Evolutionary conservation across 2,113 vertebrate genomes (phyloP).

Genomic region (Triplophysa dalaica): DNA sequence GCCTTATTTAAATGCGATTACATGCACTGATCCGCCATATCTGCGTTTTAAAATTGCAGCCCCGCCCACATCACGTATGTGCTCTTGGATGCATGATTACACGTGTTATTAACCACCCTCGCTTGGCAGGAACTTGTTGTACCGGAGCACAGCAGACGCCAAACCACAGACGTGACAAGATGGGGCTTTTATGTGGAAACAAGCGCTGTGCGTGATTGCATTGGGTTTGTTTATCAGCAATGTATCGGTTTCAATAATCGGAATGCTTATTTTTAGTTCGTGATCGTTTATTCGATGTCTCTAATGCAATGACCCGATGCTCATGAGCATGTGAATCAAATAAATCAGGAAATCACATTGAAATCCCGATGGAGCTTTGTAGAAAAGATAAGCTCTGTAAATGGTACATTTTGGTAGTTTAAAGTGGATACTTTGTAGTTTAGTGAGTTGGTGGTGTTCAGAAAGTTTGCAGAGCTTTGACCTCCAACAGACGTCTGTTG

Average conservation of each 20-base stretch:
- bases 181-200: constrained; percentile 19
- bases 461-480: constrained; percentile 4
- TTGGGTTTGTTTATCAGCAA: constrained; percentile 20
- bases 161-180: background rate
- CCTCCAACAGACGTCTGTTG: constrained; percentile 32
- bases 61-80: constrained; percentile 21
- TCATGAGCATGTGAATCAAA: background rate
- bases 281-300: constrained; percentile 12
- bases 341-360: background rate
- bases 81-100: constrained; percentile 18
- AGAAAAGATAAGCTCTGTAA: constrained; percentile 22
- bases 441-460: background rate
- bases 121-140: constrained; percentile 28
- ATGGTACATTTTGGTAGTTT: constrained; percentile 14
- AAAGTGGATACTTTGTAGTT: constrained; percentile 23
- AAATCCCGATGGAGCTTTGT: background rate
- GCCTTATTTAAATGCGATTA: constrained; percentile 52
- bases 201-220: constrained; percentile 19
- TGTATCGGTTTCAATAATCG: constrained; percentile 20
- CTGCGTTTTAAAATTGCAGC: constrained; percentile 27
- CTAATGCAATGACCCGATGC: background rate
- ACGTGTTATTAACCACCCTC: constrained; percentile 41
- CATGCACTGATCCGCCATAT: constrained; percentile 32
- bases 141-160: constrained; percentile 18
- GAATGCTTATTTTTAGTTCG: constrained; percentile 19